phyloP scores from a whole-genome alignment of 2,888 invertebrate genomes.

The Rugalucina vietnamica region DNA sequence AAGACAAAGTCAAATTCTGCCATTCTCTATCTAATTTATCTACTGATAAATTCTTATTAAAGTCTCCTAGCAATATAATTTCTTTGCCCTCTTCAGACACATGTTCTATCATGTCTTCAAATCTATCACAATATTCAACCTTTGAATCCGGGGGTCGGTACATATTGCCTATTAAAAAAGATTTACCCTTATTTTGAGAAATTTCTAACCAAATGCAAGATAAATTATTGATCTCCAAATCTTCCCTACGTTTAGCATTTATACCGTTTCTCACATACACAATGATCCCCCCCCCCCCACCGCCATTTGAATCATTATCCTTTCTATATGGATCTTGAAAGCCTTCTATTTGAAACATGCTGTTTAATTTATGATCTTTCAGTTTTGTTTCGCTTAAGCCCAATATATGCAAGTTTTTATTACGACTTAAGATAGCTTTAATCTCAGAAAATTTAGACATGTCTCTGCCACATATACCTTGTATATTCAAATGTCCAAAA shows the following conservation, averaged over 20 bases:
- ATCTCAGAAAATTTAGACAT: too few relatives aligned
- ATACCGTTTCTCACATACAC: background rate
- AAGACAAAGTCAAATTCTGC: too few relatives aligned
- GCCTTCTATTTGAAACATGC: background rate
- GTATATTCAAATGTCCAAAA: too few relatives aligned
- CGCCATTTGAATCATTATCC: background rate
- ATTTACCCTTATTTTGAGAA: background rate
- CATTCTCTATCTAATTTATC: background rate
- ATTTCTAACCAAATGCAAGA: background rate
- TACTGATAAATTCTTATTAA: background rate
- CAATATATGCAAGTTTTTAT: background rate
- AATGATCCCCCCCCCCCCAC: background rate
- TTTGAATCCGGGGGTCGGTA: too few relatives aligned
- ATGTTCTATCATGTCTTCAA: background rate
- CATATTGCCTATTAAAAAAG: background rate
- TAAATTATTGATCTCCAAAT: background rate
- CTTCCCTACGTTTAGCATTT: background rate
- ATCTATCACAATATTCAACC: too few relatives aligned
- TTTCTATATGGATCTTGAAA: background rate
- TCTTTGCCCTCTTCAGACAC: background rate
- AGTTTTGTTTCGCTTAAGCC: background rate
- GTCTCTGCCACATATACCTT: too few relatives aligned
- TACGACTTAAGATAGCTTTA: too few relatives aligned
- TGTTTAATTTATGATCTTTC: background rate
- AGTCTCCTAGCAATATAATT: background rate